phyloP scores from a whole-genome alignment of 2,888 invertebrate species.

The Heliconius hortense region DNA sequence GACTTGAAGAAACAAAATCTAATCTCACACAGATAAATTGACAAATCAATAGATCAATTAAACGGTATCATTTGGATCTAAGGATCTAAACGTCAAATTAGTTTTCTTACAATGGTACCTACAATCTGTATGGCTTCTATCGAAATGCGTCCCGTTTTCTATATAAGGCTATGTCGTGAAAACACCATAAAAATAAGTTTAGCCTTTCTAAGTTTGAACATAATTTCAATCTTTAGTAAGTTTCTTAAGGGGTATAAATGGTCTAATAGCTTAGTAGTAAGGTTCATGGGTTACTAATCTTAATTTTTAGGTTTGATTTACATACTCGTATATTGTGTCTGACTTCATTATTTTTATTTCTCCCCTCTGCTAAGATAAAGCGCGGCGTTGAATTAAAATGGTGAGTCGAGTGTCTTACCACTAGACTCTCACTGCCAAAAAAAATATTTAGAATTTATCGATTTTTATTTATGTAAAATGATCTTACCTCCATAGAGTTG shows the following conservation, averaged over 20 bases:
- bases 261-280: neutral
- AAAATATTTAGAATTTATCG: no score
- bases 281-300: neutral
- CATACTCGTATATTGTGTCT: neutral
- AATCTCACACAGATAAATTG: slow-evolving; percentile 51
- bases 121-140: slow-evolving; percentile 4
- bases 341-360: neutral
- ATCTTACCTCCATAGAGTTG: slow-evolving; percentile 82
- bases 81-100: slow-evolving; percentile 38
- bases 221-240: neutral
- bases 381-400: no score
- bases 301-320: neutral
- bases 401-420: neutral
- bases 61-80: slow-evolving; percentile 40
- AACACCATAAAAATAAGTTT: slow-evolving; percentile 20
- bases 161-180: slow-evolving; percentile 13
- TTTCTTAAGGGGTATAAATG: neutral
- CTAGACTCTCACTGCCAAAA: no score
- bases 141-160: slow-evolving; percentile 15
- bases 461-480: neutral
- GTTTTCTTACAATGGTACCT: slow-evolving; percentile 27
- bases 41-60: slow-evolving; percentile 72
- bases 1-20: neutral
- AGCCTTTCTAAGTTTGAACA: neutral
- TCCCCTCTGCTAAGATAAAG: neutral